A percentile compares a stretch with the other conserved stretches of the same genome.
phyloP scores from a whole-genome alignment of 2,113 vertebrate species.

The Lepus europaeus region DNA sequence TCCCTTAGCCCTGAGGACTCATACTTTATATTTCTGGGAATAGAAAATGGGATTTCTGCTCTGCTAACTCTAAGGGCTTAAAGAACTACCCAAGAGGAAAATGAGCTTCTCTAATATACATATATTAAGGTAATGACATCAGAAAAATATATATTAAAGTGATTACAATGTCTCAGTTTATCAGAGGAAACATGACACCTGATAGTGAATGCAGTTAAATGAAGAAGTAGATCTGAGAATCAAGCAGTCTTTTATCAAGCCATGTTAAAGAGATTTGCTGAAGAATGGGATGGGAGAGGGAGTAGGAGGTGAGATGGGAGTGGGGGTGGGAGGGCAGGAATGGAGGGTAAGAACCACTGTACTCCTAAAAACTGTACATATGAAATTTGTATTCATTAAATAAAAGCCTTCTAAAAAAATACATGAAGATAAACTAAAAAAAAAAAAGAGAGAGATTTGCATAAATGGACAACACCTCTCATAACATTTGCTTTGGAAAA shows the following conservation, averaged over 20 bases:
- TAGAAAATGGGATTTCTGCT: background rate
- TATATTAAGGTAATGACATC: background rate
- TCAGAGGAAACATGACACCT: background rate
- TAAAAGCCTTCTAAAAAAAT: too few species aligned
- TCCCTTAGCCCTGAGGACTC: background rate
- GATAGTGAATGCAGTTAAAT: background rate
- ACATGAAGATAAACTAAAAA: too few species aligned
- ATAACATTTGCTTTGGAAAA: constrained; percentile 28
- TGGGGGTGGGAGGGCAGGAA: too few species aligned
- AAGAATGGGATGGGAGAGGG: too few species aligned
- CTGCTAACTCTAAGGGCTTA: background rate
- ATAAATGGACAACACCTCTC: background rate
- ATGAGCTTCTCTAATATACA: background rate
- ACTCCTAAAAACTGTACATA: too few species aligned
- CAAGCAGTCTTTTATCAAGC: background rate
- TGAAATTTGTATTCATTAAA: too few species aligned
- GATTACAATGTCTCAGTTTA: background rate
- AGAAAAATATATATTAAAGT: background rate
- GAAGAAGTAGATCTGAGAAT: background rate
- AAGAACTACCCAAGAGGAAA: background rate
- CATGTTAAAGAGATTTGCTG: background rate
- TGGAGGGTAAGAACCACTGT: too few species aligned
- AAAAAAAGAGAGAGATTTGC: too few species aligned
- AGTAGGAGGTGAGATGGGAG: too few species aligned
- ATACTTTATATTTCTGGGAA: background rate